These are phyloP conservation scores for Podarcis raffonei DNA, from an alignment of 2,113 vertebrate genomes.

Conservation along the genomic window DNA sequence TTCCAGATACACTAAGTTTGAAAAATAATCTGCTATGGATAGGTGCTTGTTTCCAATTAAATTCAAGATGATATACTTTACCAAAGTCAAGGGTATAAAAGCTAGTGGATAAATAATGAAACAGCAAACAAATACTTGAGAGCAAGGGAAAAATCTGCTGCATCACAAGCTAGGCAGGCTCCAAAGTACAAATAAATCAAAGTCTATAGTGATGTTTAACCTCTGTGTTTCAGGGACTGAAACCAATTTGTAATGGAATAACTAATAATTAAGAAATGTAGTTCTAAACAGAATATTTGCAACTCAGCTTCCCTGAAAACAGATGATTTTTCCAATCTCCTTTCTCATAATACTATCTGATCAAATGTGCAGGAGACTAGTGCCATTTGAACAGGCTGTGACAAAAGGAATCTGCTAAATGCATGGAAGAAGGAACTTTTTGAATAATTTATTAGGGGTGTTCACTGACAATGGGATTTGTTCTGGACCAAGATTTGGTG, in stretches of 20 bases:
- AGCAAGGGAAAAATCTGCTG: neutral
- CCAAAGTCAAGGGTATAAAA: conserved; percentile 9
- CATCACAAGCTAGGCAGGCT: conserved; percentile 22
- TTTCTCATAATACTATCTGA: conserved; percentile 22
- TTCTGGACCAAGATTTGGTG: no score
- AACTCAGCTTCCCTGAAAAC: conserved; percentile 37
- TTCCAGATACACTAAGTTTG: neutral
- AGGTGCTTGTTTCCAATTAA: conserved; percentile 6
- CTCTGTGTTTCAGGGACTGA: conserved; percentile 12
- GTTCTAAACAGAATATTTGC: conserved; percentile 35
- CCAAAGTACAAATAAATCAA: conserved; percentile 25
- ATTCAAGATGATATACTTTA: neutral
- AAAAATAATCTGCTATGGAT: neutral
- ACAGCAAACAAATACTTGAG: conserved; percentile 8
- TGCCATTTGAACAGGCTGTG: conserved; percentile 22
- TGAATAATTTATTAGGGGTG: neutral
- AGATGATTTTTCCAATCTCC: neutral
- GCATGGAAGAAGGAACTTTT: neutral
- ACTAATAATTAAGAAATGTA: conserved; percentile 42
- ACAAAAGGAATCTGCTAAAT: conserved; percentile 11
- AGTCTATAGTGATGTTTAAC: conserved; percentile 41
- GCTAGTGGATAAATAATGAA: conserved; percentile 17
- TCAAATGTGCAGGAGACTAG: conserved; percentile 8
- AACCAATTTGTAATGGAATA: conserved; percentile 48
- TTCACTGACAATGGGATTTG: no score